A percentile compares a stretch with the other conserved stretches of the same genome.
Evolutionary conservation across 2,113 vertebrate species (phyloP).

Genomic region (Sceloporus tristichus): DNA sequence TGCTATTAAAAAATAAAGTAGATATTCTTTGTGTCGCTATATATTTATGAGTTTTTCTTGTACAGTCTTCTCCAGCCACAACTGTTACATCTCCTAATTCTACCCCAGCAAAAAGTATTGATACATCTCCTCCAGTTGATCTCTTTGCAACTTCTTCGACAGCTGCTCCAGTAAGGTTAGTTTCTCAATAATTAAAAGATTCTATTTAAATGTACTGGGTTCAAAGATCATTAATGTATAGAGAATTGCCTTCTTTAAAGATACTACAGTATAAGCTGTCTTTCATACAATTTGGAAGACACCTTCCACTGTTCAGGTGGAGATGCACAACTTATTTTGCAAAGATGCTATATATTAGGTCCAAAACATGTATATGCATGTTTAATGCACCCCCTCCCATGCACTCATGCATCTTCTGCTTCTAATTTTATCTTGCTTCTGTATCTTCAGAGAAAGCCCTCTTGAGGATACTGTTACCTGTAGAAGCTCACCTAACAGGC

Average conservation of each 20-base stretch:
- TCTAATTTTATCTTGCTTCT: not conserved
- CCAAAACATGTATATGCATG: not conserved
- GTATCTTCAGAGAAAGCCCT: too few relatives aligned
- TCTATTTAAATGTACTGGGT: not conserved
- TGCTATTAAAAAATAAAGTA: not conserved
- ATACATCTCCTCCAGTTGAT: constrained; percentile 90
- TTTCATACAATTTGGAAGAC: not conserved
- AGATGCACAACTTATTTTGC: too few relatives aligned
- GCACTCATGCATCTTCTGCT: not conserved
- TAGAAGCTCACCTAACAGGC: too few relatives aligned
- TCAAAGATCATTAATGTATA: not conserved
- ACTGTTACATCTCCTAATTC: constrained; percentile 90
- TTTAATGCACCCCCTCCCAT: not conserved
- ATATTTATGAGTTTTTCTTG: constrained; percentile 58
- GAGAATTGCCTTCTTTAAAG: not conserved
- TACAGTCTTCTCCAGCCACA: constrained; percentile 88
- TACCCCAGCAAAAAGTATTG: constrained; percentile 92
- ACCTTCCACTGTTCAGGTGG: too few relatives aligned
- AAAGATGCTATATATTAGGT: not conserved
- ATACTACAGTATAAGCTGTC: not conserved
- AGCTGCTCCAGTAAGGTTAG: constrained; percentile 80
- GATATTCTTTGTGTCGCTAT: not conserved
- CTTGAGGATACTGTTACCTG: too few relatives aligned
- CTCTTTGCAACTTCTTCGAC: constrained; percentile 88
- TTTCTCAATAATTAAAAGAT: constrained; percentile 10